phyloP scores from a whole-genome alignment of 2,888 invertebrate species.

The Polyommatus iphigenia region DNA sequence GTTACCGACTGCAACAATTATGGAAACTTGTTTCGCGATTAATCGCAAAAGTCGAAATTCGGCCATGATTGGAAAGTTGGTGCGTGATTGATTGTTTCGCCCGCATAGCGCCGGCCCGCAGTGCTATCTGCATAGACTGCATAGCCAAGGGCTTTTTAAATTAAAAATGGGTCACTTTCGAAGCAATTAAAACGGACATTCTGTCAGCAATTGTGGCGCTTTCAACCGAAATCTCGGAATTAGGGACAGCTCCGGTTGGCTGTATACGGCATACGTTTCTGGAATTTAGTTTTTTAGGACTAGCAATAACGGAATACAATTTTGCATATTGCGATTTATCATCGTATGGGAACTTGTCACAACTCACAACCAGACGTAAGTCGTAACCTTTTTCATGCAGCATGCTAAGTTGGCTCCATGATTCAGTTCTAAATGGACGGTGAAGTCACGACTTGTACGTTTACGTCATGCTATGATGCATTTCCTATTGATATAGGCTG shows the following conservation, averaged over 20 bases:
- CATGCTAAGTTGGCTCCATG: conserved; percentile 14
- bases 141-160: conserved; percentile 20
- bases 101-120: conserved; percentile 41
- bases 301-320: background rate
- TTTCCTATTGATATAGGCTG: conserved; percentile 1
- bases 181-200: conserved; percentile 9
- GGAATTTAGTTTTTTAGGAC: background rate
- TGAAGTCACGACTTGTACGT: conserved; percentile 25
- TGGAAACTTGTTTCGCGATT: conserved; percentile 20
- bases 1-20: conserved; percentile 10
- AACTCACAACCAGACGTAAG: background rate
- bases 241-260: background rate
- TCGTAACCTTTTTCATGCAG: background rate
- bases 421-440: conserved; percentile 18
- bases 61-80: conserved; percentile 39
- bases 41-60: conserved; percentile 22
- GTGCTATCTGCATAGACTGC: conserved; percentile 36
- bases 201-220: background rate
- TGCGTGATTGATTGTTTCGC: conserved; percentile 40
- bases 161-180: conserved; percentile 21
- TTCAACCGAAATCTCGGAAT: background rate
- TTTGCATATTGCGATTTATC: background rate
- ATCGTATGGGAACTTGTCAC: background rate
- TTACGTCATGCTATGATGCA: conserved; percentile 23
- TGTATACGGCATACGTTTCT: background rate